Conservation (phyloP, 2,888 invertebrate species). For the Nesidiocoris tenuis region DNA sequence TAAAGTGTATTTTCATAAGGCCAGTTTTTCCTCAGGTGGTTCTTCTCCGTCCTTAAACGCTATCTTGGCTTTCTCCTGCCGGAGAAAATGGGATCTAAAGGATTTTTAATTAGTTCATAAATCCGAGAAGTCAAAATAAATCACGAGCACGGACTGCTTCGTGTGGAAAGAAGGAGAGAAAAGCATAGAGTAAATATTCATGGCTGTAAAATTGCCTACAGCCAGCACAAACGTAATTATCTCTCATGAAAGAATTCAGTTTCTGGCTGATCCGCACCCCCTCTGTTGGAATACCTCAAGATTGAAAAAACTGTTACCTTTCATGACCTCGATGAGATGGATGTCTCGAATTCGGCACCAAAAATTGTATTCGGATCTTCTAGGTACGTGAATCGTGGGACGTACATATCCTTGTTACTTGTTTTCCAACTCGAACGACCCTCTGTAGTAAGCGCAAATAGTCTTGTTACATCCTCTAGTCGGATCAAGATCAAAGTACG, state of each 20-base stretch:
- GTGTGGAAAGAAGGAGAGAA: not conserved
- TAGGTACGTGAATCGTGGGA: too few relatives aligned
- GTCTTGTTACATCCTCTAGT: not conserved
- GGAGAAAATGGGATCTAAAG: slow-evolving; percentile 15
- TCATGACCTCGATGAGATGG: too few relatives aligned
- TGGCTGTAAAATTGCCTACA: slow-evolving; percentile 7
- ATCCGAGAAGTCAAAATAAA: slow-evolving; percentile 26
- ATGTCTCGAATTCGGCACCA: too few relatives aligned
- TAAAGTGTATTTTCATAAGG: slow-evolving; percentile 30
- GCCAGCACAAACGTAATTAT: slow-evolving; percentile 19
- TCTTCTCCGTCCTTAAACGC: not conserved
- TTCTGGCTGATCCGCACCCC: too few relatives aligned
- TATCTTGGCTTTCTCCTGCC: not conserved
- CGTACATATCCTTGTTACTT: too few relatives aligned
- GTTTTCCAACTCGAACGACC: not conserved
- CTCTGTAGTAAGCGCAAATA: not conserved
- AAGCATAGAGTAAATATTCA: slow-evolving; percentile 24
- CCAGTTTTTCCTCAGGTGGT: not conserved
- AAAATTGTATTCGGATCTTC: too few relatives aligned
- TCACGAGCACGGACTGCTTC: slow-evolving; percentile 12
- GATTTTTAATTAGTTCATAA: slow-evolving; percentile 36
- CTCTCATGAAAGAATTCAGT: slow-evolving; percentile 12
- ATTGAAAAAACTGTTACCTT: too few relatives aligned
- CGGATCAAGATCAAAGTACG: not conserved
- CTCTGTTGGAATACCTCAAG: too few relatives aligned